Evolutionary conservation across 1,140 invertebrate species (phyloP), one percentile per base, ranked within the genome.

Genomic region (Heliconius nattereri): DNA sequence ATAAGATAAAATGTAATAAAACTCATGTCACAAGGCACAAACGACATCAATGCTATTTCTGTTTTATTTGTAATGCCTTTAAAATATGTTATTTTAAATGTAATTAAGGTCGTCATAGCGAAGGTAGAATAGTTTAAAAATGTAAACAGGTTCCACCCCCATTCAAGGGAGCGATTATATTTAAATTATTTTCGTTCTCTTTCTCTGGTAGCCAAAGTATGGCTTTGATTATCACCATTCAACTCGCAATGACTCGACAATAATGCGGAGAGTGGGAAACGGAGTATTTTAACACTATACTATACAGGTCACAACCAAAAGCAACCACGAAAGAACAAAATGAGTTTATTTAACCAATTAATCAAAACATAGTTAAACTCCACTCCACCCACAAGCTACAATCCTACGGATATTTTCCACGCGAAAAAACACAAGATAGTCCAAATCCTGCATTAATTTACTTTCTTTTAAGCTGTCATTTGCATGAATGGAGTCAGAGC

Each of bases 371-470:
- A 76, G 16, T 40, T 45, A 45, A 66, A 77, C 5, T 81, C 78
- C 71, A 77, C 26, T 16, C n/a, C 54, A 54, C 57, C 23, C 23
- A 66, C 57, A 66, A 66, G 11, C 23, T 66, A 66, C 57, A 66
- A 66, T 26, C 57, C 60, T 29, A 26, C 60, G 13, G 26, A 66
- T 80, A 83, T 82, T 89, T 85, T 82, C 79, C 79, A 86, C 78
- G 71, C 84, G 75, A 75, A 72, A 76, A 82, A 78, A 82, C 37
- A 81, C 71, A 79, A 66, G 70, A 52, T 66, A 54, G 23, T 19
- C 40, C 73, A 60, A 80, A 73, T 29, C 75, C 57, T 32, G 72
- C 72, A 81, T 77, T 81, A 81, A 77, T 76, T 81, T 74, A 77
- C 54, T 81, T 81, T 81, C 79, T 74, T 81, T 77, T 76, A 70